Evolutionary conservation across 2,888 invertebrate genomes (phyloP).

Genomic region (Acanthoscelides obtectus): DNA sequence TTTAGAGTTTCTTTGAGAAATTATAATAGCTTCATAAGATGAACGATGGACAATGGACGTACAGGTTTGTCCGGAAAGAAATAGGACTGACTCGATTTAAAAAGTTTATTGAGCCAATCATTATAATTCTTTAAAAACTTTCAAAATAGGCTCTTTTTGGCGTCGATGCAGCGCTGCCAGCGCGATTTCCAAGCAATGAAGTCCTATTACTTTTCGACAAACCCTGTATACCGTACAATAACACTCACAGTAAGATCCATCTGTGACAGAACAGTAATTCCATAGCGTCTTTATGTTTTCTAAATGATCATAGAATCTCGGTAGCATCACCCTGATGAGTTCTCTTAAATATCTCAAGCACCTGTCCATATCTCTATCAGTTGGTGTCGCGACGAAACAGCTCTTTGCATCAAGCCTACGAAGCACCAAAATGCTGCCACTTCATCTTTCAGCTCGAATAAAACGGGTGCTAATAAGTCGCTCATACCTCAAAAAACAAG

Average conservation of each 20-base stretch:
- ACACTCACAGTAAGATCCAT: slow-evolving; percentile 82
- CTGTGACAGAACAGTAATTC: slow-evolving; percentile 91
- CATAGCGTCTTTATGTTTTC: slow-evolving; percentile 80
- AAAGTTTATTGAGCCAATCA: too few species aligned
- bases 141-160: too few species aligned
- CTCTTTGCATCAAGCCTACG: slow-evolving; percentile 91
- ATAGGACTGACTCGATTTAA: too few species aligned
- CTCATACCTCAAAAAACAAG: slow-evolving; percentile 84
- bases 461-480: slow-evolving; percentile 86
- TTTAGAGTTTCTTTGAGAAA: too few species aligned
- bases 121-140: too few species aligned
- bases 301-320: slow-evolving; percentile 84
- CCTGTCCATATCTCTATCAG: slow-evolving; percentile 91
- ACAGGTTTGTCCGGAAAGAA: too few species aligned
- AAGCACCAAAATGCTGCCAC: slow-evolving; percentile 98
- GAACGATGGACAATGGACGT: too few species aligned
- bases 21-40: too few species aligned
- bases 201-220: too few species aligned
- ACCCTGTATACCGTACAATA: too few species aligned
- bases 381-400: slow-evolving; percentile 91
- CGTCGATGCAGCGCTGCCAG: too few species aligned
- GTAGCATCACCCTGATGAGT: slow-evolving; percentile 81
- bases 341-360: slow-evolving; percentile 85
- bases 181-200: too few species aligned
- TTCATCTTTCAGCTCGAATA: slow-evolving; percentile 91